phyloP scores from a whole-genome alignment of 2,888 invertebrate genomes.

The Hirtodrosophila histrioides region DNA sequence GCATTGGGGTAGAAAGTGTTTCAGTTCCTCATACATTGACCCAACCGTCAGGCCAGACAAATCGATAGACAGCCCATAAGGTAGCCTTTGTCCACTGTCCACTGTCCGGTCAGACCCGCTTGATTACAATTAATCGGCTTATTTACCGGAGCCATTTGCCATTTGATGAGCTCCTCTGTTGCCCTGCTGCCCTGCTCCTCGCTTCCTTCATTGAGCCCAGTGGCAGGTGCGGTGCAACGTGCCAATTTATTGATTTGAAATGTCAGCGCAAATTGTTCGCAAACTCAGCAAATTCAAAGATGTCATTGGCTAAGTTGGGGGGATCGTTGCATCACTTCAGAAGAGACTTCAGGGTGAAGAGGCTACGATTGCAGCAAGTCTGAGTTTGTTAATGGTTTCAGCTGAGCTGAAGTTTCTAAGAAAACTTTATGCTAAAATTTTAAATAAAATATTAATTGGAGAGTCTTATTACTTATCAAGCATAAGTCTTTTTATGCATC shows the following conservation, averaged over 20 bases:
- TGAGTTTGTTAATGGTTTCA: no score
- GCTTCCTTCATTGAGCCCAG: conserved; percentile 4
- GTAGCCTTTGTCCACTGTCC: conserved; percentile 31
- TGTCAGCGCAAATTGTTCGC: conserved; percentile 49
- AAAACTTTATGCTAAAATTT: no score
- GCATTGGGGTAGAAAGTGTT: conserved; percentile 75
- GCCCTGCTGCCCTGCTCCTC: conserved; percentile 5
- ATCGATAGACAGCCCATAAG: conserved; percentile 66
- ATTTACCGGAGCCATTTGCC: conserved; percentile 60
- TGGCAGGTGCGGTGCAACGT: conserved; percentile 43
- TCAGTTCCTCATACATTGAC: conserved; percentile 70
- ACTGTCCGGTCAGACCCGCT: conserved; percentile 53
- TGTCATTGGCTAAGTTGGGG: neutral
- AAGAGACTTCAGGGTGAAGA: no score
- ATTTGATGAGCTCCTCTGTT: conserved; percentile 38
- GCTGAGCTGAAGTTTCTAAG: no score
- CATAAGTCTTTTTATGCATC: no score
- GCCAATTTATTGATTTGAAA: conserved; percentile 68
- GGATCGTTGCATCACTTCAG: neutral
- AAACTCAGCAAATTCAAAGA: conserved; percentile 16
- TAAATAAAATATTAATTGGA: no score
- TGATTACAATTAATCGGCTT: conserved; percentile 80
- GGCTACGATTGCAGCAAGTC: no score
- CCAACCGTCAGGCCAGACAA: conserved; percentile 64
- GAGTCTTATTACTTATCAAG: no score